A percentile compares a stretch with the other conserved stretches of the same genome.
These are phyloP conservation scores for Chloropsis cyanopogon DNA, from an alignment of 2,113 vertebrate genomes.

Conservation along the genomic window DNA sequence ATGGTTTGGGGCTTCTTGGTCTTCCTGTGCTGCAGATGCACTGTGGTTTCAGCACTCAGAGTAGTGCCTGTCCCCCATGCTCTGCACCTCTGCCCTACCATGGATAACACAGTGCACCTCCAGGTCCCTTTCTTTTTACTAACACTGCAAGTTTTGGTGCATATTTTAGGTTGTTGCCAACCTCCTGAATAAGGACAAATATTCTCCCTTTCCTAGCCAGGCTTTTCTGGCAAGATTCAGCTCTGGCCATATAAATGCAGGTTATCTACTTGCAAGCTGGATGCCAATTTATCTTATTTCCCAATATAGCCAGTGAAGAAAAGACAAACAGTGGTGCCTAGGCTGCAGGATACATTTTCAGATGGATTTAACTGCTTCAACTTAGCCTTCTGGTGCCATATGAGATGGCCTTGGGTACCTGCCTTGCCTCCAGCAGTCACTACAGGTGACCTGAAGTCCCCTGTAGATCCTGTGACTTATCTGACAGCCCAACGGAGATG, in stretches of 20 bases:
- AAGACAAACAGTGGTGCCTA: neutral
- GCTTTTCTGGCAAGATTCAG: neutral
- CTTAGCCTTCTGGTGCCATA: neutral
- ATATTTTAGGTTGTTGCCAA: neutral
- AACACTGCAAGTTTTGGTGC: neutral
- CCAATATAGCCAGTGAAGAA: neutral
- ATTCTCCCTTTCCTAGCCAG: neutral
- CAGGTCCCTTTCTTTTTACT: neutral
- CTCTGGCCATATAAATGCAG: neutral
- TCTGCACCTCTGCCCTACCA: neutral
- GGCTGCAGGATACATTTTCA: neutral
- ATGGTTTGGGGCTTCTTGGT: neutral
- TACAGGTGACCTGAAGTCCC: neutral
- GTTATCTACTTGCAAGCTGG: neutral
- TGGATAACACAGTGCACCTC: neutral
- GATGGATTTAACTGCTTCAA: neutral
- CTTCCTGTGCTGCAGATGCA: neutral
- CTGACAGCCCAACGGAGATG: neutral
- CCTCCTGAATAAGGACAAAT: neutral
- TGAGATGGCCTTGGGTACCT: neutral
- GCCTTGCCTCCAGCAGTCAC: neutral
- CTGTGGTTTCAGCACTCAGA: neutral
- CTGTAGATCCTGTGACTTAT: neutral
- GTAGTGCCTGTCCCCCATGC: fast-evolving
- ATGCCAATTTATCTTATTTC: neutral